Base-by-base conservation (phyloP, 2,113 vertebrate genomes). In the Ameiurus melas region DNA sequence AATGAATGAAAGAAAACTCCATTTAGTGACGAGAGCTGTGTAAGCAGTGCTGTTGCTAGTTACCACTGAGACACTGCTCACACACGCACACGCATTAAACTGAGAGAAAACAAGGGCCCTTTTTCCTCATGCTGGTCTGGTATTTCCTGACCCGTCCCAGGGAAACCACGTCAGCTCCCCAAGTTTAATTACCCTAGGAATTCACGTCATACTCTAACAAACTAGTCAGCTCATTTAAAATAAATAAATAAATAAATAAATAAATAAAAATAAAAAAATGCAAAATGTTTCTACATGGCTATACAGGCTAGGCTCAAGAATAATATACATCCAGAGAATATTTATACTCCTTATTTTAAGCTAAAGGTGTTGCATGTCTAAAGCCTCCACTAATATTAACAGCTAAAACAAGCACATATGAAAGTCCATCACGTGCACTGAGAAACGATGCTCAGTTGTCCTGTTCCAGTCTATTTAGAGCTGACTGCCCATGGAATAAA, bases 121-220 rank as follows among this genome's bases (percentile, higher is more conserved):
- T 89, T 89, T 91, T 92, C 83, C 90, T 96, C 95, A 95, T 94
- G 95, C 92, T 93, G 94, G 92, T 92, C 94, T 97, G 97, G 97
- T 95, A 99, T 98, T 99, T 98, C 97, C 97, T 97, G 97, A 95
- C 94, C 92, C 92, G 91, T 95, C 87, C 91, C 87, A 89, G 89
- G 89, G 43, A 90, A 91, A 90, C 90, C 92, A 91, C 90, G 91
- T 92, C 93, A 93, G 93, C 91, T 89, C 77, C 89, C 5, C 83
- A 89, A 88, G 70, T 88, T 86, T 94, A 93, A 95, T 92, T 83
- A 93, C 62, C 89, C 89, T 85, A 55, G 90, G 91, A 90, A 91
- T 93, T 90, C 88, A 84, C 70, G 87, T 92, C 30, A 70, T 55
- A 1, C 85, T 88, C 85, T 12, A 30, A 88, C 83, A 90, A 85